Evolutionary conservation across 2,888 invertebrate genomes (phyloP).

Genomic region (Cinara cedri): DNA sequence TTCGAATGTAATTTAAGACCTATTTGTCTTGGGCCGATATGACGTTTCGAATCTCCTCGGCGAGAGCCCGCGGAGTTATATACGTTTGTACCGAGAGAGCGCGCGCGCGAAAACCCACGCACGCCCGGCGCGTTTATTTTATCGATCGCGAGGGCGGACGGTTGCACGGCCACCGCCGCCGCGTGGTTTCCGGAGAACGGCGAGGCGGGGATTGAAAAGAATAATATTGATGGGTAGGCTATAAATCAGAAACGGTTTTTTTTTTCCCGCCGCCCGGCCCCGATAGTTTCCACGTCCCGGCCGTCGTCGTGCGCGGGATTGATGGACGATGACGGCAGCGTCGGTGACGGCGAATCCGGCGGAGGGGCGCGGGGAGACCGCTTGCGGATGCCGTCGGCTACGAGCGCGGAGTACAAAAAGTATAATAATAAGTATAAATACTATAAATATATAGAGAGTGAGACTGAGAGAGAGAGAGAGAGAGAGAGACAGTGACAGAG

Average conservation of each 20-base stretch:
- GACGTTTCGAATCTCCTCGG: slow-evolving; percentile 48
- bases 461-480: too few relatives aligned
- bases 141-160: slow-evolving; percentile 21
- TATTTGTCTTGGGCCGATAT: slow-evolving; percentile 49
- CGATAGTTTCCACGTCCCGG: not conserved
- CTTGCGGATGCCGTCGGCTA: too few relatives aligned
- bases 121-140: slow-evolving; percentile 17
- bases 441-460: too few relatives aligned
- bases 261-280: not conserved
- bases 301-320: slow-evolving; percentile 11
- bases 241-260: slow-evolving; percentile 49
- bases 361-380: too few relatives aligned
- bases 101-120: not conserved
- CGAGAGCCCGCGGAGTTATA: not conserved
- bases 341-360: not conserved
- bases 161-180: not conserved
- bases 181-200: not conserved
- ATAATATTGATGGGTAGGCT: slow-evolving; percentile 49
- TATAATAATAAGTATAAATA: too few relatives aligned
- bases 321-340: not conserved
- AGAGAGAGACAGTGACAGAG: too few relatives aligned
- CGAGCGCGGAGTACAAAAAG: too few relatives aligned
- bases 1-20: slow-evolving; percentile 46
- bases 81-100: not conserved
- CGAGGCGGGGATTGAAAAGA: slow-evolving; percentile 12